Conservation (phyloP, 2,113 vertebrate species). For the Alethe castanea region DNA sequence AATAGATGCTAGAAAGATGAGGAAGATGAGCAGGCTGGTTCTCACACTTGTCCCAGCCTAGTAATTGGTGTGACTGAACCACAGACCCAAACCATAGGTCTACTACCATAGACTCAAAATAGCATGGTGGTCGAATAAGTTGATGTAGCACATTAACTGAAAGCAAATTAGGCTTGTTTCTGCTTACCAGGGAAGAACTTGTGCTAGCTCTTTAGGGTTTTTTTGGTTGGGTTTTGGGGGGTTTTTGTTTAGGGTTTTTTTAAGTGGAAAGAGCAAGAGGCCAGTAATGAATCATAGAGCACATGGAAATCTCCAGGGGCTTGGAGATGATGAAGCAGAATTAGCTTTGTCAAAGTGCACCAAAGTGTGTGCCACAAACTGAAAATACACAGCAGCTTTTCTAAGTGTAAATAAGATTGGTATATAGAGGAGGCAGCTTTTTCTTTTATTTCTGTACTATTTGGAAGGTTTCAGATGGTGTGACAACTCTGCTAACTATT, state of each 20-base stretch:
- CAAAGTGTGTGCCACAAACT: neutral
- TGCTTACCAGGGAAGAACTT: neutral
- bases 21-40: neutral
- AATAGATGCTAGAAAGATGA: neutral
- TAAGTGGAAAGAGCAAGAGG: slow-evolving; percentile 12
- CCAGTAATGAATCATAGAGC: slow-evolving; percentile 54
- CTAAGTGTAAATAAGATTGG: neutral
- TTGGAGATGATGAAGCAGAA: slow-evolving; percentile 28
- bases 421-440: neutral
- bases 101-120: neutral
- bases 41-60: fast-evolving
- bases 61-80: neutral
- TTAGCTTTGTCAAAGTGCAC: slow-evolving; percentile 24
- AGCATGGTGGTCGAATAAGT: neutral
- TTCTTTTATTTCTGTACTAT: neutral
- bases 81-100: neutral
- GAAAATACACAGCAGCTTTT: slow-evolving; percentile 30
- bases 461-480: neutral
- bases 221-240: neutral
- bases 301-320: slow-evolving; percentile 17
- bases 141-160: neutral
- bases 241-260: neutral
- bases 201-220: neutral
- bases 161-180: neutral
- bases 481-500: neutral